Conservation (phyloP, 92 coral and sea anemone genomes). For the Nematostella vectensis region DNA sequence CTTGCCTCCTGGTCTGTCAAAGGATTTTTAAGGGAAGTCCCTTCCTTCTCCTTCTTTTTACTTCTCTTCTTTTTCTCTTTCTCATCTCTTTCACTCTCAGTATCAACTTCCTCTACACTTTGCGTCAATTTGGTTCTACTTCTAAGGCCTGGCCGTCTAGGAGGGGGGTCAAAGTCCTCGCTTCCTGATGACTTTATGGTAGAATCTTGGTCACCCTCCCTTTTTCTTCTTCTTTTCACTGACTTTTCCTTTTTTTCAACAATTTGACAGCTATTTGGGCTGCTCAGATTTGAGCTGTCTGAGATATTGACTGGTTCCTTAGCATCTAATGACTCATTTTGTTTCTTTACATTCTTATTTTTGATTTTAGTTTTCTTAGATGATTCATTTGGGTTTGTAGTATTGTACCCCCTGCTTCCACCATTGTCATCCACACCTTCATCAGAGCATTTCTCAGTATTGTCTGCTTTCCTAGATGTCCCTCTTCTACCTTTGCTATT, state of each 20-base stretch:
- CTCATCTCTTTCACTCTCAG: not conserved
- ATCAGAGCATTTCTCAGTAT: not conserved
- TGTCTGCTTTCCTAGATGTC: not conserved
- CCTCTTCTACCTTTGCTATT: not conserved
- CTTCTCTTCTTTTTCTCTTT: conserved; percentile 2
- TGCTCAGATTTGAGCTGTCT: not conserved
- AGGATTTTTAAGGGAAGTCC: not conserved
- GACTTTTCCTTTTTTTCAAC: not conserved
- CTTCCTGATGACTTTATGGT: conserved; percentile 16
- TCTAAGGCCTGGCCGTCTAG: conserved; percentile 16
- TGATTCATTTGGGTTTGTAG: not conserved
- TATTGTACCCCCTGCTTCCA: not conserved
- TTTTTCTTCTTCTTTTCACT: not conserved
- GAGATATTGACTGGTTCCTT: not conserved
- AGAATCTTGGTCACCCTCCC: not conserved
- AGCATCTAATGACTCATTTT: not conserved
- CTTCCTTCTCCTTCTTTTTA: conserved; percentile 4
- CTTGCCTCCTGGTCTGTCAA: too few species aligned
- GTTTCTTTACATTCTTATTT: not conserved
- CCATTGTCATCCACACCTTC: not conserved
- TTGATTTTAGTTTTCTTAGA: not conserved
- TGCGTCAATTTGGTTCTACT: conserved; percentile 6
- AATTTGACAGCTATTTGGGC: not conserved
- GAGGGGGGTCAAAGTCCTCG: conserved; percentile 25
- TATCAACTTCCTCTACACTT: conserved; percentile 1